phyloP scores from a whole-genome alignment of 2,888 invertebrate species.

The Diaprepes abbreviatus region DNA sequence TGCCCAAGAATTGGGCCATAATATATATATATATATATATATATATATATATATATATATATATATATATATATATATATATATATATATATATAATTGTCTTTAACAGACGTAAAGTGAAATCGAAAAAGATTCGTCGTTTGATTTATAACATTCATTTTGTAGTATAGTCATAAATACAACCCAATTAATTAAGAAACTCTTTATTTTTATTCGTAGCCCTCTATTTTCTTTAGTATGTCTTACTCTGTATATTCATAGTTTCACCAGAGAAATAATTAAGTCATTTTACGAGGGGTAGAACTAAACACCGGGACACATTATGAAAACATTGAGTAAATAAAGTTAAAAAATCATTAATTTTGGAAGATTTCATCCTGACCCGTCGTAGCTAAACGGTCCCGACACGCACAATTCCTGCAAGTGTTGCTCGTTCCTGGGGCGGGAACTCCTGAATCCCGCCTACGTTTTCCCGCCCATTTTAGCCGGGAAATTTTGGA shows the following conservation, averaged over 20 bases:
- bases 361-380: constrained; percentile 44
- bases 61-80: too few species aligned
- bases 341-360: constrained; percentile 49
- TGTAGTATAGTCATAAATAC: too few species aligned
- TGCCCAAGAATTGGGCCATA: too few species aligned
- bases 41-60: too few species aligned
- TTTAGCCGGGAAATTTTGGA: constrained; percentile 51
- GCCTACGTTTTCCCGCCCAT: constrained; percentile 55
- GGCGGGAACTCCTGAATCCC: constrained; percentile 53
- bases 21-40: too few species aligned
- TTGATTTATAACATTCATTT: too few species aligned
- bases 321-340: constrained; percentile 46
- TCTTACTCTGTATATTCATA: background rate
- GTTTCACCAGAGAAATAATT: constrained; percentile 17
- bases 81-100: too few species aligned
- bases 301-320: constrained; percentile 31
- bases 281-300: constrained; percentile 22
- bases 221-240: background rate
- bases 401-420: constrained; percentile 53
- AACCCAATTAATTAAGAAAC: too few species aligned
- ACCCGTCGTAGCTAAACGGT: constrained; percentile 41
- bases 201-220: too few species aligned
- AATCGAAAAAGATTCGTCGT: too few species aligned
- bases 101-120: too few species aligned
- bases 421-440: constrained; percentile 56